A percentile compares a stretch with the other conserved stretches of the same genome.
phyloP scores from a whole-genome alignment of 1,140 invertebrate species.

The Armadillidium nasatum region DNA sequence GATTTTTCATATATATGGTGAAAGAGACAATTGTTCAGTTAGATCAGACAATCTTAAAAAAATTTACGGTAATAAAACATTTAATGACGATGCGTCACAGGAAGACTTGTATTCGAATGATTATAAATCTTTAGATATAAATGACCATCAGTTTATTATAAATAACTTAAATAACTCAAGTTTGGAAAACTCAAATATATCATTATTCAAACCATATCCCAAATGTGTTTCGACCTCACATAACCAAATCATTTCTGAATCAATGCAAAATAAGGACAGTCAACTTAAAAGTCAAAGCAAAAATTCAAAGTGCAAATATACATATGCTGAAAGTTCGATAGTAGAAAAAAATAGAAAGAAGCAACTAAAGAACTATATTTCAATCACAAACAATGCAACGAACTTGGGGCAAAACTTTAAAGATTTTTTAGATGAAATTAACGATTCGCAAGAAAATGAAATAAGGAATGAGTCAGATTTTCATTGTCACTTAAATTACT shows the following conservation, averaged over 20 bases:
- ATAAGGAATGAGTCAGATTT: too few species aligned
- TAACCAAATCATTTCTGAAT: not conserved
- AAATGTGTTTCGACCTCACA: too few species aligned
- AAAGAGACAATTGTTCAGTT: not conserved
- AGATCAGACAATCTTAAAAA: not conserved
- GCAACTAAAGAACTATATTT: not conserved
- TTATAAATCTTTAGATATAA: not conserved
- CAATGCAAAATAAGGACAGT: not conserved
- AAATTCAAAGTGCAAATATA: not conserved
- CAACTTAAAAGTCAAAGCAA: not conserved
- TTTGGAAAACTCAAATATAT: not conserved
- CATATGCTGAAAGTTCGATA: not conserved
- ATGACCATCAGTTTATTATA: not conserved
- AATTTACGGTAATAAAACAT: not conserved
- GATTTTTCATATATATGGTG: constrained; percentile 2
- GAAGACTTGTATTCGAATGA: not conserved
- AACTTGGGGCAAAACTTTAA: not conserved
- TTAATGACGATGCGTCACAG: not conserved
- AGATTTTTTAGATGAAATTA: not conserved
- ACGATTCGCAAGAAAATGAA: not conserved
- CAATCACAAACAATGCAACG: not conserved
- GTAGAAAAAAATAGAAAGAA: not conserved
- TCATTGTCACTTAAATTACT: not conserved
- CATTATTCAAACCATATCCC: too few species aligned
- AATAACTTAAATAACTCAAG: not conserved